Base-by-base conservation (phyloP, 2,797 vertebrate species). In the Petrocephalus sullivani region DNA sequence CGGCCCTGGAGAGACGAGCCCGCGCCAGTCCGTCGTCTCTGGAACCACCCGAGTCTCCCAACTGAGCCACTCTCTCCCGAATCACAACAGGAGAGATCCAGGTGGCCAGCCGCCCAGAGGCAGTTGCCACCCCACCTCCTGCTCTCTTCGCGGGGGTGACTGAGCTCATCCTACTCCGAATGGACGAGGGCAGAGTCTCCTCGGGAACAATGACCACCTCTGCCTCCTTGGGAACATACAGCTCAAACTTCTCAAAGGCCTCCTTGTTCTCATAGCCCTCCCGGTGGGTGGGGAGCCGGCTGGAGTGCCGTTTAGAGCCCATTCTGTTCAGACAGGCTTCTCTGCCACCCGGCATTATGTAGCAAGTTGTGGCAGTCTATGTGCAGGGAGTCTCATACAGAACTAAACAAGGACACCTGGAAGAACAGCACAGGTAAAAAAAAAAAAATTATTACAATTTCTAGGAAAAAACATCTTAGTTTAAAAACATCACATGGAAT, bases 161-260 rank as follows among this genome's bases (percentile, higher is more conserved):
- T n/a, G 91, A 61, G 33, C 87, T 89, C 87, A 95, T 93, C 85
- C 46, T 87, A 19, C 49, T 90, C 14, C 90, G 83, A 4, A 94
- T 49, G 0, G 90, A 83, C 0, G 19, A 49, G 0, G 93, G 91
- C 64, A 95, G 89, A 2, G 71, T 91, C 19, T 10, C 21, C 12
- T 93, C 54, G 0, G 88, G 60, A 49, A 94, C 87, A 64, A 3
- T 91, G n/a, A 89, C 92, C 87, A 94, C 93, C 33, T 93, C 92
- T 6, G 94, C 93, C 21, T 94, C 92, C 51, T 10, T 81, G 8
- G 94, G 94, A 87, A 95, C 92, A 91, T 91, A 93, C 87, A 95
- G 88, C 83, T 94, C 93, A 75, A 92, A 85, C n/a, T 56, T 88
- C 1, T 53, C 67, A 4, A 85, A 10, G 8, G 57, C 46, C 21